These are phyloP conservation scores for Hybognathus amarus DNA, from an alignment of 2,797 vertebrate genomes.

Conservation along the genomic window DNA sequence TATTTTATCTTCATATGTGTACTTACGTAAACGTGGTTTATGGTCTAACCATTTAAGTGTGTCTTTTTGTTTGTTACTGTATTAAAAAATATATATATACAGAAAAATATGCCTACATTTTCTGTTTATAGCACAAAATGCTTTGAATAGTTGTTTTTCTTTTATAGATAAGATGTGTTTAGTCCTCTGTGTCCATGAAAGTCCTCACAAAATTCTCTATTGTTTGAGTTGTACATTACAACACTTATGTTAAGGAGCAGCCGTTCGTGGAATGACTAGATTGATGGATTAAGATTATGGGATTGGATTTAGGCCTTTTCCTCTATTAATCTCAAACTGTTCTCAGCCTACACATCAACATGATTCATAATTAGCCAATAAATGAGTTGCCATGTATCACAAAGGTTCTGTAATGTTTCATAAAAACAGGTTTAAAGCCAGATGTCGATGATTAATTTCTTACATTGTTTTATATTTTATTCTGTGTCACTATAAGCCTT, in stretches of 20 bases:
- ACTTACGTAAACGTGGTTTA: not conserved
- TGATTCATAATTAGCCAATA: slow-evolving; percentile 10
- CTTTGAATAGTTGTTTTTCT: not conserved
- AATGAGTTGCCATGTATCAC: not conserved
- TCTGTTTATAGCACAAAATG: not conserved
- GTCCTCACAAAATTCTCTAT: not conserved
- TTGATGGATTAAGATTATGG: slow-evolving; percentile 52
- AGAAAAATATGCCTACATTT: not conserved
- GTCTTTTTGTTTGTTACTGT: not conserved
- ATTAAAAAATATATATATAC: not conserved
- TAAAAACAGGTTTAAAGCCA: not conserved
- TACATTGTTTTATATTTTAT: not conserved
- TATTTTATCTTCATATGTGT: slow-evolving; percentile 1
- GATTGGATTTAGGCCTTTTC: slow-evolving; percentile 57
- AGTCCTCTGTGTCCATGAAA: not conserved
- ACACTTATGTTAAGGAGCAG: slow-evolving; percentile 3
- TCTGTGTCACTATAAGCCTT: not conserved
- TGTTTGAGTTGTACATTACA: not conserved
- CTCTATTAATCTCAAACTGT: slow-evolving; percentile 43
- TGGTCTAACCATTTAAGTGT: not conserved
- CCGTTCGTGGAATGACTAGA: slow-evolving; percentile 16
- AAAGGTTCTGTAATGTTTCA: not conserved
- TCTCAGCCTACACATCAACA: slow-evolving; percentile 11
- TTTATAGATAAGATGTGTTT: not conserved
- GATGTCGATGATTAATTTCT: not conserved